A percentile compares a stretch with the other conserved stretches of the same genome.
Evolutionary conservation across 2,797 vertebrate genomes (phyloP).

Genomic region (Bradypodion ventrale): DNA sequence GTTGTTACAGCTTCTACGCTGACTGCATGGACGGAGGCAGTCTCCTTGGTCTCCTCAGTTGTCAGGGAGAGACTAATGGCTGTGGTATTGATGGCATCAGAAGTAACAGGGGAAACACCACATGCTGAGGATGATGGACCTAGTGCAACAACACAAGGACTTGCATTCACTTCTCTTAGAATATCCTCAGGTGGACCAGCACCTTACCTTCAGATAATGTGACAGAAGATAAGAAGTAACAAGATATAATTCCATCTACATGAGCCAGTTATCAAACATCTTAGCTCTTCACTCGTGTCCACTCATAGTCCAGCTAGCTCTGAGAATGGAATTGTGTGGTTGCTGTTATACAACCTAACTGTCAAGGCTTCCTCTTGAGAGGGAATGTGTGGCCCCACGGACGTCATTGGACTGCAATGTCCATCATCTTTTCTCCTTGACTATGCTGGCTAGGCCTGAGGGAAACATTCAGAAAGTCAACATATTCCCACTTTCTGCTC

Average conservation of each 20-base stretch:
- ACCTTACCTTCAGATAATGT: neutral
- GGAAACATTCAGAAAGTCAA: neutral
- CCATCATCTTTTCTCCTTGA: neutral
- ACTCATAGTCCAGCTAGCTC: neutral
- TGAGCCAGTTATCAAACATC: neutral
- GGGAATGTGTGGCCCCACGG: neutral
- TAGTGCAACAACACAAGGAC: conserved; percentile 14
- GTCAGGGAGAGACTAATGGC: conserved; percentile 37
- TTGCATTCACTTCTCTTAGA: neutral
- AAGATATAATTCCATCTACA: neutral
- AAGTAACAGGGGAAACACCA: neutral
- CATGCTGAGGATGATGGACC: conserved; percentile 10
- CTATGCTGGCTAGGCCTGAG: neutral
- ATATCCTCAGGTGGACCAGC: neutral
- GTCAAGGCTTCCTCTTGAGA: neutral
- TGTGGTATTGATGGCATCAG: conserved; percentile 13
- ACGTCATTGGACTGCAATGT: neutral
- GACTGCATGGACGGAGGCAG: neutral
- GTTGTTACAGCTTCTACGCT: conserved; percentile 20
- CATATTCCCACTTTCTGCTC: neutral
- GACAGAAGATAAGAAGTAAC: neutral
- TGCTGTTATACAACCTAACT: neutral
- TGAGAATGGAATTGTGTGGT: neutral
- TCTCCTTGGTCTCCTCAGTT: conserved; percentile 32
- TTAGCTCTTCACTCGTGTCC: neutral